Base-by-base conservation (phyloP, 2,113 vertebrate species). In the Ursus arctos region DNA sequence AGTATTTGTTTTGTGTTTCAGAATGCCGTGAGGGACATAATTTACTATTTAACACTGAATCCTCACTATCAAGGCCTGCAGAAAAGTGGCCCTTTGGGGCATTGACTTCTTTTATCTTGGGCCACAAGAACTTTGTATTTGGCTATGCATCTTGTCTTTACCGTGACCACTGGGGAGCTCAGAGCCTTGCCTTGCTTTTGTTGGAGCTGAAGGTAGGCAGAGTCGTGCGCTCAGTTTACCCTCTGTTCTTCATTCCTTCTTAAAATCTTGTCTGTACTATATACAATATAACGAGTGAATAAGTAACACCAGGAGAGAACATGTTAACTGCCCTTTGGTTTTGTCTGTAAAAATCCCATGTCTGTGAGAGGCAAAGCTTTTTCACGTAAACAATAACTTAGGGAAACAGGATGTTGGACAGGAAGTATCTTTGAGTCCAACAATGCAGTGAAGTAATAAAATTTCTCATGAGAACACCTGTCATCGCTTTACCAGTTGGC, bases 331-430 rank as follows among this genome's bases (percentile, higher is more conserved):
- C 22, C 8, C 8, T 16, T 0, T 53, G 33, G 33, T 22, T 36
- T 67, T 40, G 22, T 24, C 13, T n/a, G 53, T 55, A 49, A 77
- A 15, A 57, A 31, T 71, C 18, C 9, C 19, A 0, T 8, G 5
- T 71, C 33, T 13, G 12, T 14, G 49, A 14, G 40, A 43, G n/a
- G 24, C 10, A 0, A 0, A 3, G 0, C 6, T 59, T 18, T 6
- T 8, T 79, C 49, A 31, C 16, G 1, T 13, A 15, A 63, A 31
- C 22, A 16, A 0, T 57, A 33, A n/a, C 2, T 16, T 24, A 14
- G 21, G 69, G 72, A 88, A 67, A 6, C 12, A 3, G 74, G 16
- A 1, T 7, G 4, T 55, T 4, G 18, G 53, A 8, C 0, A 13
- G 55, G 69, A 79, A 76, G 2, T 83, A 7, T 2, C 51, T 83